Base-by-base conservation (phyloP, 2,888 invertebrate genomes). In the Chelonus formosanus region DNA sequence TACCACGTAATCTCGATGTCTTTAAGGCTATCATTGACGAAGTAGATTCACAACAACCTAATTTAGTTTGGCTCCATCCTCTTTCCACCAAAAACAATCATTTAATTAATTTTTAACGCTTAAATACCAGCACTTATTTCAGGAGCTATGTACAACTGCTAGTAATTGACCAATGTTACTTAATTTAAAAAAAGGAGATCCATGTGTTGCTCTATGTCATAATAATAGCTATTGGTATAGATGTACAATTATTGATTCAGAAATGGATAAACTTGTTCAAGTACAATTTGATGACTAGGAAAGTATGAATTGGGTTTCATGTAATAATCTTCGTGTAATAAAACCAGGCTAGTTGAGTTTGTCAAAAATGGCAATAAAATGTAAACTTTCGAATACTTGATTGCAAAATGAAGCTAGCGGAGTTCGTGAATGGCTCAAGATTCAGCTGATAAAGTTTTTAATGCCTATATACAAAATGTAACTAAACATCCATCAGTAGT, bases 281-380 rank as follows among this genome's bases (percentile, higher is more conserved):
- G 89, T 94, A 0, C 85, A 86, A 70, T 95, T 90, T 80, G 89
- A 94, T 0, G 94, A 95, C 82, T 94, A 89, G 76, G 92, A 94
- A 2, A 92, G 92, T 75, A 81, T 85, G 5, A 90, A 90, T 76
- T 48, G 6, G 36, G 32, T 73, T 3, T 55, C 68, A 58, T n/a
- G 55, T 8, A 32, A 72, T 10, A 54, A 73, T 5, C 31, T 77
- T 8, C 71, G 71, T 20, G 5, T 36, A 8, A 50, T 76, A n/a
- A 75, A 77, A 36, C 55, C 72, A 5, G 73, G 78, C 58, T 82
- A 80, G 80, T 4, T 75, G 0, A 43, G 67, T 1, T 4, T 74
- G 34, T 80, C 80, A 0, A 44, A 54, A 5, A 75, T 80, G 74
- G 64, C 71, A 7, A 60, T 78, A 1, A 70, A 71, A 43, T 81